A percentile compares a stretch with the other conserved stretches of the same genome.
Conservation (phyloP, 1,140 invertebrate genomes). For the Drosophila saltans region DNA sequence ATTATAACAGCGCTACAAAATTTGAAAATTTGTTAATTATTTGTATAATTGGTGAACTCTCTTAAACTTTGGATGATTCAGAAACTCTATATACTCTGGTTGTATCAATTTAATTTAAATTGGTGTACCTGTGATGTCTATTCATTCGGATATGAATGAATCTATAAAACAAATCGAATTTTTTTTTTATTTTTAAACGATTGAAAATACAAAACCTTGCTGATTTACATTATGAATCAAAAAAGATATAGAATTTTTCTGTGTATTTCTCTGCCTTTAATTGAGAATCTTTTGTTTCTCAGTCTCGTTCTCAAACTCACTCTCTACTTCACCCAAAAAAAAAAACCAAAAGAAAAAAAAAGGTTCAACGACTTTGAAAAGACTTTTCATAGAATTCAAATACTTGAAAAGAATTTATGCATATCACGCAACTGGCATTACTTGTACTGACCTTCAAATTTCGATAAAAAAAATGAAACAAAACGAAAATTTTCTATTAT, state of each 20-base stretch:
- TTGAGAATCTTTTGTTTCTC: not conserved
- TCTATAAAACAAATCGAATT: too few relatives aligned
- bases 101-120: too few relatives aligned
- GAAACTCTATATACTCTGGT: too few relatives aligned
- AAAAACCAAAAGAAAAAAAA: slow-evolving; percentile 21
- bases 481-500: slow-evolving; percentile 40
- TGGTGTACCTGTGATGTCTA: too few relatives aligned
- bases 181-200: too few relatives aligned
- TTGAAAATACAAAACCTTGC: not conserved
- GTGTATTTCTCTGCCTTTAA: not conserved
- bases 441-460: slow-evolving; percentile 67
- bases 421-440: slow-evolving; percentile 56
- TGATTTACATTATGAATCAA: too few relatives aligned
- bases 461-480: slow-evolving; percentile 46
- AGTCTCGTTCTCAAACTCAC: not conserved
- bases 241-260: too few relatives aligned
- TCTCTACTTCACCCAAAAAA: slow-evolving; percentile 47
- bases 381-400: slow-evolving; percentile 26
- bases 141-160: too few relatives aligned
- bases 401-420: slow-evolving; percentile 53
- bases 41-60: too few relatives aligned
- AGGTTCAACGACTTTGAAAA: slow-evolving; percentile 60
- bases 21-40: not conserved
- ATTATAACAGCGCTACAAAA: too few relatives aligned
- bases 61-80: too few relatives aligned